phyloP scores from a whole-genome alignment of 2,888 invertebrate genomes.

The Ennomos fuscantarius region DNA sequence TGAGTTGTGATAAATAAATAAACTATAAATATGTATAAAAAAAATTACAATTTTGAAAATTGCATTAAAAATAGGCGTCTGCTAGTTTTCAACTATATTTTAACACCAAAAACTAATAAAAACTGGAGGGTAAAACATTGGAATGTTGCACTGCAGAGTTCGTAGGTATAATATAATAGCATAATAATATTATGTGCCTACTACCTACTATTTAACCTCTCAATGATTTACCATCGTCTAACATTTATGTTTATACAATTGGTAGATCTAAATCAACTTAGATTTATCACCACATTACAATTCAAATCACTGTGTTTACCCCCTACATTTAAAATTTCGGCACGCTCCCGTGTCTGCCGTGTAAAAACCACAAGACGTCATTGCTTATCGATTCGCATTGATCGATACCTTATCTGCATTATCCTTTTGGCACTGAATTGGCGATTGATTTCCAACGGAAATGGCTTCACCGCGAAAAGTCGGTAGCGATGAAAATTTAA shows the following conservation, averaged over 20 bases:
- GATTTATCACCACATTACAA: constrained; percentile 19
- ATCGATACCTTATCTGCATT: constrained; percentile 15
- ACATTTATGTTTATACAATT: background rate
- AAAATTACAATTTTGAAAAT: too few species aligned
- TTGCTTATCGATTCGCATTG: constrained; percentile 15
- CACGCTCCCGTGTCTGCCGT: constrained; percentile 27
- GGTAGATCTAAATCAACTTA: background rate
- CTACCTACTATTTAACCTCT: too few species aligned
- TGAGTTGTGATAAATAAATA: too few species aligned
- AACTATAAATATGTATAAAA: too few species aligned
- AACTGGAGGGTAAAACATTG: too few species aligned
- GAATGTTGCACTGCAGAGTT: too few species aligned
- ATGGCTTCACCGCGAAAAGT: constrained; percentile 16
- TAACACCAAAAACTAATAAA: too few species aligned
- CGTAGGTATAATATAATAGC: too few species aligned
- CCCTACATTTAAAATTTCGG: constrained; percentile 31
- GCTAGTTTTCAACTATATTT: too few species aligned
- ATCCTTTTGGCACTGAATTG: constrained; percentile 17
- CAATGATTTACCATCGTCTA: constrained; percentile 4
- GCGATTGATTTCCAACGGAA: constrained; percentile 19
- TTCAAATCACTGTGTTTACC: constrained; percentile 22
- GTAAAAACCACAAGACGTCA: constrained; percentile 39
- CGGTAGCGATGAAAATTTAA: background rate
- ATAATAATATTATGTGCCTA: too few species aligned
- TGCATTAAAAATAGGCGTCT: too few species aligned